Evolutionary conservation across 2,113 vertebrate species (phyloP), one percentile per base, ranked within the genome.

Genomic region (Delphinapterus leucas): DNA sequence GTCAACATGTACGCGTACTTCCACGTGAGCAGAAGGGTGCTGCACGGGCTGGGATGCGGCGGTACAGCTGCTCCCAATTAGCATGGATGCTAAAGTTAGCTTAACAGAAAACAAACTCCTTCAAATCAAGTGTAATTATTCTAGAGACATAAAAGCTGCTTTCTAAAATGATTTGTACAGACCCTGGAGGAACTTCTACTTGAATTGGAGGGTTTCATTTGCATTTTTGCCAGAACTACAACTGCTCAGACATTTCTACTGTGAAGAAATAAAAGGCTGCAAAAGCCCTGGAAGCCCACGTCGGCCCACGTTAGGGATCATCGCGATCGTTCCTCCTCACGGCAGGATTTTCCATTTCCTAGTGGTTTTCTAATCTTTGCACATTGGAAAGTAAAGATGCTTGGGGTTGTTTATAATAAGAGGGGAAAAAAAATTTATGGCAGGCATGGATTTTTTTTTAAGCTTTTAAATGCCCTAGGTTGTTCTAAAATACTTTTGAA

Each of bases 121-220:
- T 89, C 74, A 80, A 88, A 97, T 96, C 95, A 93, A 98, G 92
- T 53, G n/a, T 94, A 93, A 97, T 98, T 97, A 96, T 94, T 93
- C 95, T 61, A 93, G 95, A 97, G 97, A 90, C 88, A 91, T 96
- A 96, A 98, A 97, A 95, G 92, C 87, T 44, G 96, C 92, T 96
- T 97, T 92, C 63, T 95, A 96, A 93, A 92, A 73, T 65, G 94
- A 97, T 95, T 92, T 94, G 93, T 68, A 91, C 70, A 87, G 71
- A 77, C 61, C 92, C 95, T 17, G 87, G 71, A 95, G 93, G 95
- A 81, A 86, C 55, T 77, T 87, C 84, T 95, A 11, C 93, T 95
- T 88, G 93, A 92, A 73, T 53, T 53, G 36, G 47, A 96, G 81
- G 85, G 84, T 88, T 90, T 88, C 96, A 38, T 94, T 94, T 94